Conservation (phyloP, 2,797 vertebrate genomes). For the Podargus strigoides region DNA sequence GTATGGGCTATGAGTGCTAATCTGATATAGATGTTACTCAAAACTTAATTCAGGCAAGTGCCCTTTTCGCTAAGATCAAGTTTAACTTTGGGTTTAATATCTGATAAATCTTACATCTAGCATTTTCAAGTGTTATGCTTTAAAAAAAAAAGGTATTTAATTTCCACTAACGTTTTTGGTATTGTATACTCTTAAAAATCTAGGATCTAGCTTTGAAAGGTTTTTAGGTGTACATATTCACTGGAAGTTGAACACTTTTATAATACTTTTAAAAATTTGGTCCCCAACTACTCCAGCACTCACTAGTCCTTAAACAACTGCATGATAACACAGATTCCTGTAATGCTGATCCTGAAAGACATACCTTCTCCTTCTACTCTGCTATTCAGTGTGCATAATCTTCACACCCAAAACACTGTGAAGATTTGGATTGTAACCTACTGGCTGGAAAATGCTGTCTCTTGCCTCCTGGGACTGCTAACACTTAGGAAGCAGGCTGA, state of each 20-base stretch:
- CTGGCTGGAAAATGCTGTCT: not conserved
- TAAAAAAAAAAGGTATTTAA: not conserved
- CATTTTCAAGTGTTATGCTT: not conserved
- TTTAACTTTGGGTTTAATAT: conserved; percentile 5
- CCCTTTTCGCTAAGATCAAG: not conserved
- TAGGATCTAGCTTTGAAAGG: not conserved
- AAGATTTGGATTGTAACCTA: not conserved
- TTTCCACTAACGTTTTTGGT: not conserved
- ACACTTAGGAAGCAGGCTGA: not conserved
- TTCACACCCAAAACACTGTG: not conserved
- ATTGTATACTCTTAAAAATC: not conserved
- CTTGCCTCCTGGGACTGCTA: not conserved
- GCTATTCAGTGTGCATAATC: not conserved
- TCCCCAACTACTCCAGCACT: not conserved
- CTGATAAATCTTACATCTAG: not conserved
- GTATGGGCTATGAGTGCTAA: not conserved
- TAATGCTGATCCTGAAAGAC: not conserved
- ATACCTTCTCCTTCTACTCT: not conserved
- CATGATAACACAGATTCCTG: not conserved
- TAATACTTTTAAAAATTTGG: not conserved
- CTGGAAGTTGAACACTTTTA: not conserved
- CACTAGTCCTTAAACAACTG: not conserved
- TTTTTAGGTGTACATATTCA: not conserved
- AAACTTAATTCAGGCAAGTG: not conserved
- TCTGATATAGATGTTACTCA: conserved; percentile 4